These are phyloP conservation scores for Zaprionus inermis DNA, from an alignment of 1,140 invertebrate genomes.

Conservation along the genomic window DNA sequence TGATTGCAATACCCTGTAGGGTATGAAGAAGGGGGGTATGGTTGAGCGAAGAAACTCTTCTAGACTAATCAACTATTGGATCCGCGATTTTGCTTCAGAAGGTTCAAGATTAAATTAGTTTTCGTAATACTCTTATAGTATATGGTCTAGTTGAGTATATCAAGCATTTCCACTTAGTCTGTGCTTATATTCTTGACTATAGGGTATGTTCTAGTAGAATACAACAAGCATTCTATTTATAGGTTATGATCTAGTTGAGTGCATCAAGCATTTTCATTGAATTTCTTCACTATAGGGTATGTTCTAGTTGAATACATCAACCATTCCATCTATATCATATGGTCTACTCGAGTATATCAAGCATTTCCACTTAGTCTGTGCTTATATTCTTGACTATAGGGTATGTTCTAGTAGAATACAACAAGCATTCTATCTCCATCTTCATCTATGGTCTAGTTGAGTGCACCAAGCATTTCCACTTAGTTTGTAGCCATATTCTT, in stretches of 20 bases:
- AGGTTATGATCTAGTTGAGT: too few species aligned
- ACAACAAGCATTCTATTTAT: not conserved
- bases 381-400: too few species aligned
- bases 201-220: too few species aligned
- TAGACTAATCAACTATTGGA: not conserved
- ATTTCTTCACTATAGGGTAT: too few species aligned
- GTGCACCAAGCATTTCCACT: too few species aligned
- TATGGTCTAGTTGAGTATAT: not conserved
- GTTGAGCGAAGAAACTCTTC: not conserved
- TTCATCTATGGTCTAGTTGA: too few species aligned
- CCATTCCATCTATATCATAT: not conserved
- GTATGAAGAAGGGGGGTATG: not conserved
- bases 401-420: too few species aligned
- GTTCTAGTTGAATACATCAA: too few species aligned
- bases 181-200: not conserved
- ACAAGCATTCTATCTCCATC: too few species aligned
- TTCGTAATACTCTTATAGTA: not conserved
- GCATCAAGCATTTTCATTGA: too few species aligned
- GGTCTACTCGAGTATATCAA: not conserved
- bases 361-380: not conserved
- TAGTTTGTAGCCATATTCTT: not conserved
- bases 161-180: not conserved
- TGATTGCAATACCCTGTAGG: not conserved
- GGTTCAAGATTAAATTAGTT: not conserved
- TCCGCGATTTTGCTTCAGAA: not conserved